Conservation (phyloP, 2,113 vertebrate species). For the Maccullochella peelii region DNA sequence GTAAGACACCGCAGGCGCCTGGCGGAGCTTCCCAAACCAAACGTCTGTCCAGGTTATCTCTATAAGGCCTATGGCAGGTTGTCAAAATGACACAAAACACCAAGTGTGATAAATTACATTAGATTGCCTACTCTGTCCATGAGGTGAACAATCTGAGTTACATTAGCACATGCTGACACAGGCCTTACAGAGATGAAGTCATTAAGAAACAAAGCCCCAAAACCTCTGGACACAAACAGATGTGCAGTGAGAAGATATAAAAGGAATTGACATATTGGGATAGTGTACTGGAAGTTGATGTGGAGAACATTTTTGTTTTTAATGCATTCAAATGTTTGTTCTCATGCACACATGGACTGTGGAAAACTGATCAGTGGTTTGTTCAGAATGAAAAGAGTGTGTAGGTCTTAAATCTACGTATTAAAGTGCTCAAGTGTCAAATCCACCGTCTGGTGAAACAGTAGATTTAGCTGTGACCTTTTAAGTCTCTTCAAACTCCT, state of each 20-base stretch:
- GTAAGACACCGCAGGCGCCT: constrained; percentile 69
- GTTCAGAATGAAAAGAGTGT: constrained; percentile 19
- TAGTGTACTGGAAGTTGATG: not conserved
- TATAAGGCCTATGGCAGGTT: constrained; percentile 19
- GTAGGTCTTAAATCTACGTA: constrained; percentile 46
- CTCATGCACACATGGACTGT: not conserved
- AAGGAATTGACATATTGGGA: not conserved
- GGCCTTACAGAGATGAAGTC: constrained; percentile 16
- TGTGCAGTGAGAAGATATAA: constrained; percentile 3
- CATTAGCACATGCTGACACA: constrained; percentile 34
- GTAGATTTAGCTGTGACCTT: constrained; percentile 45
- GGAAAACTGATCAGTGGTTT: constrained; percentile 30
- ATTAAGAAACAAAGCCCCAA: not conserved
- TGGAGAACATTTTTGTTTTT: constrained; percentile 6
- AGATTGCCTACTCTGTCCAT: constrained; percentile 27
- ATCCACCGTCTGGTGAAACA: constrained; percentile 45
- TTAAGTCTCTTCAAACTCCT: constrained; percentile 18
- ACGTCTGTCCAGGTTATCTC: constrained; percentile 14
- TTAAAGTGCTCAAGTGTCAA: constrained; percentile 74
- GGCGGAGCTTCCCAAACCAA: constrained; percentile 47
- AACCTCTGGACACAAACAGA: constrained; percentile 6
- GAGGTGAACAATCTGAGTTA: constrained; percentile 20
- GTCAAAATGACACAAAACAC: constrained; percentile 28
- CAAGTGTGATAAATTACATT: constrained; percentile 31
- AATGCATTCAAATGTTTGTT: constrained; percentile 32